Conservation (phyloP, 2,888 invertebrate genomes). For the Subacronicta megacephala region DNA sequence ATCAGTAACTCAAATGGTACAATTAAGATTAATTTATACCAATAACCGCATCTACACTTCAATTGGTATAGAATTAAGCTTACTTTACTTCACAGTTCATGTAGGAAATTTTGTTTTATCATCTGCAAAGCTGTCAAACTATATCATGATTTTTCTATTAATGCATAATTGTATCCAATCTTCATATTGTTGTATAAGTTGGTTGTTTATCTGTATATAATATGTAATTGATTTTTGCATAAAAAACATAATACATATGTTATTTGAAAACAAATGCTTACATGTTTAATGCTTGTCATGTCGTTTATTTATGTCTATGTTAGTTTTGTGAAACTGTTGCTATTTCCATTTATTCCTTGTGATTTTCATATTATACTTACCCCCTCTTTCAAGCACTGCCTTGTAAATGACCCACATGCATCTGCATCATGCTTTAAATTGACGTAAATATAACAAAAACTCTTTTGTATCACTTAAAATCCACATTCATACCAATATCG, state of each 20-base stretch:
- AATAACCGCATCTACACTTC: constrained; percentile 60
- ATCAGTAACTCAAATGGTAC: constrained; percentile 54
- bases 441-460: no score
- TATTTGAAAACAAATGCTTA: constrained; percentile 22
- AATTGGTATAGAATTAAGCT: constrained; percentile 64
- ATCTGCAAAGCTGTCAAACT: neutral
- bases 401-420: neutral
- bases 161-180: neutral
- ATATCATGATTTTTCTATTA: no score
- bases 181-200: constrained; percentile 13
- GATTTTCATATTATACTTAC: neutral
- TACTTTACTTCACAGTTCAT: constrained; percentile 22
- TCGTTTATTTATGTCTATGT: constrained; percentile 1
- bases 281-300: neutral
- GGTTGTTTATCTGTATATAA: constrained; percentile 27
- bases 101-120: constrained; percentile 24
- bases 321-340: neutral
- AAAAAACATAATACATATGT: constrained; percentile 25
- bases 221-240: neutral
- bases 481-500: constrained; percentile 5
- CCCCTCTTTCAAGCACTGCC: neutral
- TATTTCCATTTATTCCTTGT: neutral
- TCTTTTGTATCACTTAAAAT: no score
- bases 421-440: constrained; percentile 1
- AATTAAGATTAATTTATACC: constrained; percentile 72